Evolutionary conservation across 2,797 vertebrate genomes (phyloP).

Genomic region (Chelmon rostratus): DNA sequence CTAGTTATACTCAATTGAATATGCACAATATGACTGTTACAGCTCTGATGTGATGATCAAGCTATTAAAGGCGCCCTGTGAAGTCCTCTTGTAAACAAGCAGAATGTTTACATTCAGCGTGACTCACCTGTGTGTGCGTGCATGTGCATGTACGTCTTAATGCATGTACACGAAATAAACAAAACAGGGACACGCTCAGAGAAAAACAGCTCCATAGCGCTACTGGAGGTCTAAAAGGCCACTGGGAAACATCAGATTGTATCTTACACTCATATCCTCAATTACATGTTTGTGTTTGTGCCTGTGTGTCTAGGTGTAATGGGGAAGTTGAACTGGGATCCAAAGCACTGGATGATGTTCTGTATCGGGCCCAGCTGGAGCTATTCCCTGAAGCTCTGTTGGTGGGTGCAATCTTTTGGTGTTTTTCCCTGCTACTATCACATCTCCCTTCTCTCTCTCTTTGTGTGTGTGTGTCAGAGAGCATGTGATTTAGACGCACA

Average conservation of each 20-base stretch:
- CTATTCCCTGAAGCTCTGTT: constrained; percentile 97
- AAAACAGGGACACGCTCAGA: neutral
- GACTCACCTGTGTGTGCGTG: neutral
- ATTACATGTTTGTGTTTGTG: constrained; percentile 25
- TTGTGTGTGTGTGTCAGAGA: constrained; percentile 15
- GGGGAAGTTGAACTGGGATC: constrained; percentile 95
- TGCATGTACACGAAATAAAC: neutral
- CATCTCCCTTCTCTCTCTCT: neutral
- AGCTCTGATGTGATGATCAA: neutral
- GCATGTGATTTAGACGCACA: constrained; percentile 65
- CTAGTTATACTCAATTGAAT: neutral
- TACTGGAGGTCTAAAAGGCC: neutral
- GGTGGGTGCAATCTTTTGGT: constrained; percentile 87
- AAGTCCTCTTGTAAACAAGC: neutral
- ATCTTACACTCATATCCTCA: neutral
- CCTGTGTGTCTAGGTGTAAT: constrained; percentile 90
- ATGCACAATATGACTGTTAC: neutral
- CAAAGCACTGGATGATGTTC: constrained; percentile 96
- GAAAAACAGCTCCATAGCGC: neutral
- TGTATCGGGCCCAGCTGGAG: constrained; percentile 96
- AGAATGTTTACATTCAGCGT: neutral
- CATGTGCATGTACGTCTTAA: neutral
- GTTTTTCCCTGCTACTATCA: neutral
- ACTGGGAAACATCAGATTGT: neutral
- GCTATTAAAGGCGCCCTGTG: neutral